Conservation (phyloP, 2,888 invertebrate species). For the Cheilosia impressa region DNA sequence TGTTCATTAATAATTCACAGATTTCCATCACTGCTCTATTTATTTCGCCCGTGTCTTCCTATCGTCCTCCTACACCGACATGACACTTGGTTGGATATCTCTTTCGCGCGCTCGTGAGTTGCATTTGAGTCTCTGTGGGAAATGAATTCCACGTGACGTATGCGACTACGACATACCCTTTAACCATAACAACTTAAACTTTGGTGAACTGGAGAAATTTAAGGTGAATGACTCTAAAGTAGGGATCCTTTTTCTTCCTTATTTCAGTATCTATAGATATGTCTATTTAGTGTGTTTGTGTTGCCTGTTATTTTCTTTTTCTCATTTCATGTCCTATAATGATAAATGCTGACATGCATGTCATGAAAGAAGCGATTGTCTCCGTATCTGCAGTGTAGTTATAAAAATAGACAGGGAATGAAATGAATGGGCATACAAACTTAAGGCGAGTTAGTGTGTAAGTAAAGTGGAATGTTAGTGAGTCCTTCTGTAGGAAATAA, state of each 20-base stretch:
- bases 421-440: conserved; percentile 41
- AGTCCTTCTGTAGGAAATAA: conserved; percentile 39
- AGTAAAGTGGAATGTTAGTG: conserved; percentile 29
- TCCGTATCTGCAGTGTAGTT: conserved; percentile 29
- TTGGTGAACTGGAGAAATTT: conserved; percentile 68
- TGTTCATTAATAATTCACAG: conserved; percentile 71
- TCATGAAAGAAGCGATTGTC: conserved; percentile 63
- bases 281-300: conserved; percentile 28
- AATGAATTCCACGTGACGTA: conserved; percentile 35
- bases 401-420: conserved; percentile 29
- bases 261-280: conserved; percentile 7
- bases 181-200: conserved; percentile 61
- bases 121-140: conserved; percentile 2
- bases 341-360: conserved; percentile 68
- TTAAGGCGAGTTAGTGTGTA: conserved; percentile 35
- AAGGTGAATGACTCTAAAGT: conserved; percentile 69
- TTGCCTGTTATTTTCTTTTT: conserved; percentile 17
- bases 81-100: conserved; percentile 47
- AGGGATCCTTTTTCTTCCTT: conserved; percentile 58
- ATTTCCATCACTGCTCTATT: conserved; percentile 56
- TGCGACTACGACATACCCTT: conserved; percentile 25
- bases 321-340: conserved; percentile 38
- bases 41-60: not conserved
- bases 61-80: conserved; percentile 8
- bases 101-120: conserved; percentile 2